phyloP scores from a whole-genome alignment of 1,140 invertebrate genomes.

The Trichoplusia ni region DNA sequence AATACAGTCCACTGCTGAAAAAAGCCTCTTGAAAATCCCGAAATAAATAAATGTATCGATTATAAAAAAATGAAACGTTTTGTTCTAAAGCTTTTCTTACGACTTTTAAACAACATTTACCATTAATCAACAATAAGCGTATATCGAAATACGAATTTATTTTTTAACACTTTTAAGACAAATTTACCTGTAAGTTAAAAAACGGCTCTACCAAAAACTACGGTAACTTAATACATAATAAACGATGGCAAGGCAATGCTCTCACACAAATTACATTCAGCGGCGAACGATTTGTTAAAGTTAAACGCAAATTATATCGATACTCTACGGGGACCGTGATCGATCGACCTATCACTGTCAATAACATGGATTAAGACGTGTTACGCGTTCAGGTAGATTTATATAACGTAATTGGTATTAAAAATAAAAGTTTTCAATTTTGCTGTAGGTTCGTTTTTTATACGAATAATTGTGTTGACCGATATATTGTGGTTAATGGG shows the following conservation, averaged over 20 bases:
- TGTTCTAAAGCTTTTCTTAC: too few relatives aligned
- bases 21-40: too few relatives aligned
- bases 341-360: conserved; percentile 59
- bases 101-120: too few relatives aligned
- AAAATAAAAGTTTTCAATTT: too few relatives aligned
- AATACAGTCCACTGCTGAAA: too few relatives aligned
- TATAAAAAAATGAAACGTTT: too few relatives aligned
- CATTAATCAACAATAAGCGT: too few relatives aligned
- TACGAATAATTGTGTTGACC: too few relatives aligned
- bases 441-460: background rate
- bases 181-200: conserved; percentile 1
- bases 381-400: background rate
- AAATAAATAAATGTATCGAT: too few relatives aligned
- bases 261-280: conserved; percentile 59
- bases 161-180: background rate
- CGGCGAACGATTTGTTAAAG: conserved; percentile 54
- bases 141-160: background rate
- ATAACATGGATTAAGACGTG: conserved; percentile 22
- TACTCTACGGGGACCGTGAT: conserved; percentile 51
- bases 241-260: conserved; percentile 33
- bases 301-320: conserved; percentile 51
- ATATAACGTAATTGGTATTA: too few relatives aligned
- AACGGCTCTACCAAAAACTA: background rate
- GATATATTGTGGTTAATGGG: too few relatives aligned
- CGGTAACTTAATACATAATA: conserved; percentile 17